Base-by-base conservation (phyloP, 2,797 vertebrate genomes). In the Spinus olivaceus region DNA sequence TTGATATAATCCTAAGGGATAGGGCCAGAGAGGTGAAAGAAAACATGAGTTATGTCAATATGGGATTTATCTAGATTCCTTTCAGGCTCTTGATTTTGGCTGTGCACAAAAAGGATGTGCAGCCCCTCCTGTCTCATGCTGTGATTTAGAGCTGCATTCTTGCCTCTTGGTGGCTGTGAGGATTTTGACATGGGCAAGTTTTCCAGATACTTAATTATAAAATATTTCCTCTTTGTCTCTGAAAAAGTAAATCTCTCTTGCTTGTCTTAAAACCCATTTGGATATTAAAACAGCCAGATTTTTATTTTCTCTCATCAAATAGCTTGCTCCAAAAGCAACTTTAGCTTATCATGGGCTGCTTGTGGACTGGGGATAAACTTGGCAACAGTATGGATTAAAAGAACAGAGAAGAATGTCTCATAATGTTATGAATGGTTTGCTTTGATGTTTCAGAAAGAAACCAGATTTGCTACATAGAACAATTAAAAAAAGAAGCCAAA, bases 81-180 rank as follows among this genome's bases (percentile, higher is more conserved):
- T 90, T 39, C 67, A 77, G 67, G 39, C 86, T 91, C 88, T 94
- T 94, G 82, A 59, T 90, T 91, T 94, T 94, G 82, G 85, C 92
- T 80, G 35, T 37, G 41, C 4, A 2, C 32, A 33, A 46, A 63
- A 86, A 66, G 30, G 76, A 60, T 92, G 64, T 80, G 80, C 70
- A 84, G 82, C 63, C 49, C 24, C 85, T 92, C 89, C 92, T 84
- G 16, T 54, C 42, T 86, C 92, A 50, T 21, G 60, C 85, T 73
- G 82, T 92, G 91, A 86, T 91, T 95, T 90, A 82, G 42, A 77
- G n/a, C 35, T 66, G 20, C 50, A 23, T 69, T 76, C 25, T 93
- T 83, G 44, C 14, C 37, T 91, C 54, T 81, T 69, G 63, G 37
- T 78, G 56, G 30, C 10, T 86, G 44, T 59, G 61, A 89, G 27